Evolutionary conservation across 2,113 vertebrate genomes (phyloP).

Genomic region (Antigone vipio): DNA sequence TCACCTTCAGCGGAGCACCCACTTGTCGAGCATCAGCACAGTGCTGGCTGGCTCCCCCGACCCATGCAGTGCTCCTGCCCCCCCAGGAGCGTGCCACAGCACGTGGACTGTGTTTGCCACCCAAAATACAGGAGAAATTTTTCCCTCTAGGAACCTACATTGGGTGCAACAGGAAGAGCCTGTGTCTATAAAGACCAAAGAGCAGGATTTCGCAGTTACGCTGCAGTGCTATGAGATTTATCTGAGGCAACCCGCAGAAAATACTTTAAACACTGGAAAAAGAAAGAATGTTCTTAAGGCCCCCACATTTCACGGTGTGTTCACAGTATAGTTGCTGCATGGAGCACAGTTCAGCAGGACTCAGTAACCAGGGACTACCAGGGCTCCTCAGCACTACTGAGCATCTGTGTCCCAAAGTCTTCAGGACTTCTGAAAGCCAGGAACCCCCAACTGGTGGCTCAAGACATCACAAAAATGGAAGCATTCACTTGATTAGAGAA

Average conservation of each 20-base stretch:
- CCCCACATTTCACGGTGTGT: not conserved
- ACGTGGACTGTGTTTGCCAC: not conserved
- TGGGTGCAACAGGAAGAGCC: not conserved
- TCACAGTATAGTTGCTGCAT: not conserved
- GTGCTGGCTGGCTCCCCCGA: accelerated
- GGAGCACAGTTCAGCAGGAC: not conserved
- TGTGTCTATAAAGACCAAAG: not conserved
- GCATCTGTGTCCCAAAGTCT: not conserved
- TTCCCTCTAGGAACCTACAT: not conserved
- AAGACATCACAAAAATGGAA: not conserved
- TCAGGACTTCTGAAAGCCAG: not conserved
- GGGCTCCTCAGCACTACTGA: not conserved
- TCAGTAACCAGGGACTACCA: not conserved
- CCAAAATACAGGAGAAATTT: not conserved
- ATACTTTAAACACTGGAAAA: not conserved
- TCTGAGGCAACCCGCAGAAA: not conserved
- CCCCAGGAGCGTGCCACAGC: not conserved
- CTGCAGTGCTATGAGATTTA: not conserved
- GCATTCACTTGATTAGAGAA: not conserved
- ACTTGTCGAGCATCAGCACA: not conserved
- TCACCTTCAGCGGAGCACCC: not conserved
- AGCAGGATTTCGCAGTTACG: not conserved
- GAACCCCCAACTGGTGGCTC: not conserved
- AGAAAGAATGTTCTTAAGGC: not conserved
- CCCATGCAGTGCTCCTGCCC: not conserved